These are phyloP conservation scores for Coluber constrictor DNA, from an alignment of 2,797 vertebrate species.

Conservation along the genomic window DNA sequence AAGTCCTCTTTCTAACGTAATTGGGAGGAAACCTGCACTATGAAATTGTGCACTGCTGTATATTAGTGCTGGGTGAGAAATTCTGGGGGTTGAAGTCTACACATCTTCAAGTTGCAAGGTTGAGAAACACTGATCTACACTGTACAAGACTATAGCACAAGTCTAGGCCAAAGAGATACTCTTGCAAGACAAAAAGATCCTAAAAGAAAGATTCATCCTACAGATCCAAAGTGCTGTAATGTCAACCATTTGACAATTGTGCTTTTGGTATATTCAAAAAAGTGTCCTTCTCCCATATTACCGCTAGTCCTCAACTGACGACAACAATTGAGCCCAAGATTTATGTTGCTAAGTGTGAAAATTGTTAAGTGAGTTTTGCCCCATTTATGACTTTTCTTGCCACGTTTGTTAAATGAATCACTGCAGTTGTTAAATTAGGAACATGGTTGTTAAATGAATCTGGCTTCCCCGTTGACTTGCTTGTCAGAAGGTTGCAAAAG, in stretches of 20 bases:
- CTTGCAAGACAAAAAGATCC: background rate
- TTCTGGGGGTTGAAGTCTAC: background rate
- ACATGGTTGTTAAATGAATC: background rate
- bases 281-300: background rate
- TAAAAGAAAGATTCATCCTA: background rate
- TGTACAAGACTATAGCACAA: background rate
- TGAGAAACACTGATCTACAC: background rate
- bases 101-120: background rate
- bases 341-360: background rate
- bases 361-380: background rate
- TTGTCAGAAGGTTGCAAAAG: background rate
- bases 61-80: background rate
- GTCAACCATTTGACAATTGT: background rate
- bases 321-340: background rate
- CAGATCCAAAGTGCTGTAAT: background rate
- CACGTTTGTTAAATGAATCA: background rate
- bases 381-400: background rate
- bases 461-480: background rate
- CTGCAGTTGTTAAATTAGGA: background rate
- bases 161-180: background rate
- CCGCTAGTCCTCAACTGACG: background rate
- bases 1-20: background rate
- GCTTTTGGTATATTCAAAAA: background rate
- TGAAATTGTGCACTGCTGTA: background rate
- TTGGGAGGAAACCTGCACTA: background rate